Evolutionary conservation across 2,888 invertebrate genomes (phyloP).

Genomic region (Archips crataeganus): DNA sequence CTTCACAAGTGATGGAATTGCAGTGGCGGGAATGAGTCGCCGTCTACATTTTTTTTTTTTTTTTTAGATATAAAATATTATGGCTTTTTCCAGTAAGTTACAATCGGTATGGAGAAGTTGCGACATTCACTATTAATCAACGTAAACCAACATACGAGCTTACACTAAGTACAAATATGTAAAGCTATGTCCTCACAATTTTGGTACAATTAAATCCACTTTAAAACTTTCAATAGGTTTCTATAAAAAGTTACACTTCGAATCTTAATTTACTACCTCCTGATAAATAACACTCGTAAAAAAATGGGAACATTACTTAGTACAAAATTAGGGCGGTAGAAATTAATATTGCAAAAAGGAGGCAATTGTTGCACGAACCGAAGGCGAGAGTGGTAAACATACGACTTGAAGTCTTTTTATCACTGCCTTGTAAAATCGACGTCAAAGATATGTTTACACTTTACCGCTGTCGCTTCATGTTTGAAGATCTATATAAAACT

Average conservation of each 20-base stretch:
- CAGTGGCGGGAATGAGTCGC: too few relatives aligned
- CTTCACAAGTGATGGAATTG: conserved; percentile 14
- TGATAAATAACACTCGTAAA: too few relatives aligned
- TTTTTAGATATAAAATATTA: not conserved
- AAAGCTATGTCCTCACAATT: not conserved
- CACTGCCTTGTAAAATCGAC: too few relatives aligned
- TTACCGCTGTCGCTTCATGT: too few relatives aligned
- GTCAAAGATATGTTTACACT: too few relatives aligned
- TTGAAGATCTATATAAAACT: too few relatives aligned
- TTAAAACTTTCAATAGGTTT: not conserved
- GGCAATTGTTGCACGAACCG: too few relatives aligned
- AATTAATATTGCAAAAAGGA: too few relatives aligned
- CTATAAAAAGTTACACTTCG: not conserved
- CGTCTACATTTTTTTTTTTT: too few relatives aligned
- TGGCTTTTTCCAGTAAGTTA: not conserved
- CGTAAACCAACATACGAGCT: not conserved
- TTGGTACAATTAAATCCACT: not conserved
- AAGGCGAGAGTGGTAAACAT: too few relatives aligned
- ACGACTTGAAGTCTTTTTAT: too few relatives aligned
- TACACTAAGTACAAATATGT: not conserved
- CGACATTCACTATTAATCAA: conserved; percentile 22
- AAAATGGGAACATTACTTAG: not conserved
- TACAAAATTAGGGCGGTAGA: not conserved
- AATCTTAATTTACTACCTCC: not conserved
- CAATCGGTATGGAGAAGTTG: not conserved